phyloP scores from a whole-genome alignment of 2,113 vertebrate species.

The Verasper variegatus region DNA sequence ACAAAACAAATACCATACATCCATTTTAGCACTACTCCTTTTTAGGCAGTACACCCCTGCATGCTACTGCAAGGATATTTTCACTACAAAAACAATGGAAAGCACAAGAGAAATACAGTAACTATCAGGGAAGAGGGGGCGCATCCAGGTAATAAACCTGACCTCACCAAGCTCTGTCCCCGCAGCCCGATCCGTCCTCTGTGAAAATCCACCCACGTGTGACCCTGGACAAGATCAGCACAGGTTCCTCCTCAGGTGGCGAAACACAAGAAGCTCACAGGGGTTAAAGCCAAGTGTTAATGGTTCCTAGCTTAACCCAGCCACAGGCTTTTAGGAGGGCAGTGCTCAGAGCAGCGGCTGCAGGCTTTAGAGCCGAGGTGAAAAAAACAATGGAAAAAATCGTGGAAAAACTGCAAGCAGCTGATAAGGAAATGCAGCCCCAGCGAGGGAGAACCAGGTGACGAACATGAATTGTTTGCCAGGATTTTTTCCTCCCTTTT shows the following conservation, averaged over 20 bases:
- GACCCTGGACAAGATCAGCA: constrained; percentile 49
- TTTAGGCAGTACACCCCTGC: not conserved
- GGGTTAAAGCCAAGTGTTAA: constrained; percentile 70
- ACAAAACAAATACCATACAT: not conserved
- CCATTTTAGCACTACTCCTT: not conserved
- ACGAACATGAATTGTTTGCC: constrained; percentile 81
- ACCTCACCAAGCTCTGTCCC: constrained; percentile 33
- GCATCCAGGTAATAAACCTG: constrained; percentile 40
- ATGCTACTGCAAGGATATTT: constrained; percentile 17
- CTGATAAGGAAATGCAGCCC: constrained; percentile 80
- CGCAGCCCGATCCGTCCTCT: constrained; percentile 39
- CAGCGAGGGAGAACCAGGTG: constrained; percentile 77
- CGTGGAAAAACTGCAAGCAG: constrained; percentile 76
- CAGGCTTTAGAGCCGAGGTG: constrained; percentile 58
- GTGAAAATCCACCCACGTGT: constrained; percentile 52
- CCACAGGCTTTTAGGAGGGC: constrained; percentile 63
- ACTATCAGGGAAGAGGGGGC: constrained; percentile 6
- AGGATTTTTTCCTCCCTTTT: constrained; percentile 74
- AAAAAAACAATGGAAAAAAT: constrained; percentile 77
- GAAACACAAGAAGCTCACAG: constrained; percentile 65
- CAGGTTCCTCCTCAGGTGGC: constrained; percentile 61
- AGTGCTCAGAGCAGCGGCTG: constrained; percentile 62
- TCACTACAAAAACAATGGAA: constrained; percentile 16
- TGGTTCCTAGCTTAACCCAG: constrained; percentile 65
- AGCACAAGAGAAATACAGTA: constrained; percentile 29